These are phyloP conservation scores for Rhodophaea formosa DNA, from an alignment of 2,888 invertebrate species.

Conservation along the genomic window DNA sequence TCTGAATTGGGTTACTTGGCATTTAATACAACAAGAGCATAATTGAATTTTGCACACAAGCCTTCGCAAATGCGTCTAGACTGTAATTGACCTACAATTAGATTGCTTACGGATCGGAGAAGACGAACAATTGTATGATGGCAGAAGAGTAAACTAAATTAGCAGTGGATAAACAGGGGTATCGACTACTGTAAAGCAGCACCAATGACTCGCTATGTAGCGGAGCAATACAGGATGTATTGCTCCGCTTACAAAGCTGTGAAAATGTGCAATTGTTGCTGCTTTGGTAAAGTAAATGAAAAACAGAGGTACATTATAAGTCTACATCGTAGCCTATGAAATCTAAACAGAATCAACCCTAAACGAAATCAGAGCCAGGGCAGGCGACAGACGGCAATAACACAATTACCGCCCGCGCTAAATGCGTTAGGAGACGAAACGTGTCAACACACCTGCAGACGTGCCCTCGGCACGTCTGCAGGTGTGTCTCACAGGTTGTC, in stretches of 20 bases:
- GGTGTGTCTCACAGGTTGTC: too few species aligned
- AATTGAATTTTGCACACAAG: not conserved
- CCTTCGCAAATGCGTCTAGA: not conserved
- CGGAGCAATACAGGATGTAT: too few species aligned
- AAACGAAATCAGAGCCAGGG: not conserved
- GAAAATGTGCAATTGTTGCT: too few species aligned
- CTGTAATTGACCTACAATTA: constrained; percentile 1
- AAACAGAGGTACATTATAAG: too few species aligned
- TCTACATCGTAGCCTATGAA: too few species aligned
- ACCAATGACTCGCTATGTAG: too few species aligned
- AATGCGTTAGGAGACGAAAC: not conserved
- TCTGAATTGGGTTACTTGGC: not conserved
- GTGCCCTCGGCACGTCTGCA: too few species aligned
- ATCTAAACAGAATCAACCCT: too few species aligned
- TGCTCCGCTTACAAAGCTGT: too few species aligned
- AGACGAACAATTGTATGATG: not conserved
- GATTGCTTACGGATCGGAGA: not conserved
- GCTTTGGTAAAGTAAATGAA: too few species aligned
- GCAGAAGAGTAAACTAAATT: not conserved
- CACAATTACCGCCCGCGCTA: constrained; percentile 1
- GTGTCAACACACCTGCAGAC: not conserved
- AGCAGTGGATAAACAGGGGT: not conserved
- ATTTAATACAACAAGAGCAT: not conserved
- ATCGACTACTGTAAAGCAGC: not conserved
- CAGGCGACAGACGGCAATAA: constrained; percentile 6